These are phyloP conservation scores for Eurois occulta DNA, from an alignment of 2,888 invertebrate genomes.

Conservation along the genomic window DNA sequence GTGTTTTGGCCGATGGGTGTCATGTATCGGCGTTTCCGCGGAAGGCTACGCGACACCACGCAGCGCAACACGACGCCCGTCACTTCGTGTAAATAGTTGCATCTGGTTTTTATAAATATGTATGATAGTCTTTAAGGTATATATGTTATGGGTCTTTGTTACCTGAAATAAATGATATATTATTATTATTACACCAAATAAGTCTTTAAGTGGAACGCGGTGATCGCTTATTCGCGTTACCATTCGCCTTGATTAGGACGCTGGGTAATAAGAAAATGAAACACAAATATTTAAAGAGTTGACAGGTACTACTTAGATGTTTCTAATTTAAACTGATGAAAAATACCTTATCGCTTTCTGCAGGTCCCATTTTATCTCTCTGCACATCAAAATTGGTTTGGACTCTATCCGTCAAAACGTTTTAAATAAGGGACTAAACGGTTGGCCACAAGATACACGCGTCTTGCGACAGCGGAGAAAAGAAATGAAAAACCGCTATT, in stretches of 20 bases:
- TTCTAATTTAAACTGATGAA: constrained; percentile 16
- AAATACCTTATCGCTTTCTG: constrained; percentile 8
- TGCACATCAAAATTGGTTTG: background rate
- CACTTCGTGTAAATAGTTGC: no score
- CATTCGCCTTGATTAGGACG: background rate
- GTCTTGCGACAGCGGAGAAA: background rate
- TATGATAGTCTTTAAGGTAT: no score
- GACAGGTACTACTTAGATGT: background rate
- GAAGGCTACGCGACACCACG: no score
- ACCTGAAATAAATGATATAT: no score
- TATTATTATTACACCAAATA: no score
- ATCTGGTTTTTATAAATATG: no score
- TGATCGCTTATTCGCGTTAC: background rate
- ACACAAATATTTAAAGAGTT: constrained; percentile 25
- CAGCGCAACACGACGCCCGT: no score
- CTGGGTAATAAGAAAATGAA: constrained; percentile 12
- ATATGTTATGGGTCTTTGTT: no score
- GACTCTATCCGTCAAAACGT: background rate
- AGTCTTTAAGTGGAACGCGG: no score
- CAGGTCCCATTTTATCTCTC: constrained; percentile 17
- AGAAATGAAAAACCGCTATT: no score
- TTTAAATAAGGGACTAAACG: background rate
- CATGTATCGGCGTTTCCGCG: no score
- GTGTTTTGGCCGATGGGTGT: no score
- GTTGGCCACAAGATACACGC: background rate